These are phyloP conservation scores for Sebastes matsubarae DNA, from an alignment of 2,797 vertebrate species.

Conservation along the genomic window DNA sequence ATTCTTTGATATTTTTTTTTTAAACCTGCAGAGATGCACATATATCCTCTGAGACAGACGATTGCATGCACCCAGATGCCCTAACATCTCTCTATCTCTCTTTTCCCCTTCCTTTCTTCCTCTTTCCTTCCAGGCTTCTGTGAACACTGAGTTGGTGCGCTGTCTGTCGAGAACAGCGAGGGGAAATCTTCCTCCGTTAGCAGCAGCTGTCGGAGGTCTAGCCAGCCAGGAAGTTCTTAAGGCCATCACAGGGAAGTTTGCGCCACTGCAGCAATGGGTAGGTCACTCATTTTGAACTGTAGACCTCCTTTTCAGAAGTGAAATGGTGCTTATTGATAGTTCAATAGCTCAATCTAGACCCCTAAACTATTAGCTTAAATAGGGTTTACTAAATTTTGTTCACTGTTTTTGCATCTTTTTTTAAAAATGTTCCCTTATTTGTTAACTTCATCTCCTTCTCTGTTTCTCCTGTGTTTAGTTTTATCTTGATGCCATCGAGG, in stretches of 20 bases:
- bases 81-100: neutral
- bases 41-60: neutral
- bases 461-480: slow-evolving; percentile 78
- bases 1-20: neutral
- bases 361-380: neutral
- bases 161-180: slow-evolving; percentile 90
- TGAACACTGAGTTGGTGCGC: slow-evolving; percentile 87
- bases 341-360: neutral
- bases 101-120: neutral
- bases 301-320: neutral
- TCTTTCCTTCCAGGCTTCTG: slow-evolving; percentile 64
- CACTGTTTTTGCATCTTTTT: neutral
- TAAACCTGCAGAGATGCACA: neutral
- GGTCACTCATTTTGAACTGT: slow-evolving; percentile 46
- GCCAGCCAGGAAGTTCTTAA: slow-evolving; percentile 97
- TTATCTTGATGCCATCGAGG: slow-evolving; percentile 92
- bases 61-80: neutral
- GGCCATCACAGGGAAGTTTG: slow-evolving; percentile 97
- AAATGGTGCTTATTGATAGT: neutral
- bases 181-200: slow-evolving; percentile 90
- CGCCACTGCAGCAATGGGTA: slow-evolving; percentile 97
- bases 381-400: neutral
- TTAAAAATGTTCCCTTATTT: too few relatives aligned
- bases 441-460: neutral
- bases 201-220: slow-evolving; percentile 92